Evolutionary conservation across 2,797 vertebrate species (phyloP), one percentile per base, ranked within the genome.

Genomic region (Streptopelia turtur): DNA sequence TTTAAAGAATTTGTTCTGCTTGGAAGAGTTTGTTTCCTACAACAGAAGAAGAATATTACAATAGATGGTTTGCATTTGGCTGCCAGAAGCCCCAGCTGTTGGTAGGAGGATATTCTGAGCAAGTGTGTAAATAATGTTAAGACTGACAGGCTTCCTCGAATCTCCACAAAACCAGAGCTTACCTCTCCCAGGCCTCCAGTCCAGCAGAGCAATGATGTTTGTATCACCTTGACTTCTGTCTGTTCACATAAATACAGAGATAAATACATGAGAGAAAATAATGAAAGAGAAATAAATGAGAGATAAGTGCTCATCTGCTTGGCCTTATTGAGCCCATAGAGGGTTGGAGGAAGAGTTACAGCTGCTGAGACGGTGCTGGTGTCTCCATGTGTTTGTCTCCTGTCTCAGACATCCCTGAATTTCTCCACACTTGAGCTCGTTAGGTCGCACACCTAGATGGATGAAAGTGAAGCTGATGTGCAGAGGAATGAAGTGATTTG

Each of bases 21-120:
- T 96, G 68, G 59, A 95, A 47, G 49, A 68, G 39, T 86, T 91
- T 72, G n/a, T 94, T 94, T 93, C 88, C 90, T 96, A 65, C 64
- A 93, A 89, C 79, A 77, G 79, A 82, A 94, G 66, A 85, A 63
- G 74, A 87, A 43, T 55, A 65, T 90, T 94, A 84, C 85, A 93
- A 94, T 94, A 72, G 79, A 65, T 82, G 84, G 85, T 74, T 95
- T 95, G 27, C 53, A 56, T 96, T 85, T 64, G 39, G 25, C 66
- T 96, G 94, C 79, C 72, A 82, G 86, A 96, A 88, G n/a, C 49
- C 88, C 35, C 69, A 87, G 82, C 93, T 95, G 75, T 81, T 93
- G 65, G 63, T 53, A 60, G 63, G 52, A 72, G 52, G 35, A 57
- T 72, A 68, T 83, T 92, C 64, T 85, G 53, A 79, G 60, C 53